These are phyloP conservation scores for Heterotis niloticus DNA, from an alignment of 2,113 vertebrate species.

Conservation along the genomic window DNA sequence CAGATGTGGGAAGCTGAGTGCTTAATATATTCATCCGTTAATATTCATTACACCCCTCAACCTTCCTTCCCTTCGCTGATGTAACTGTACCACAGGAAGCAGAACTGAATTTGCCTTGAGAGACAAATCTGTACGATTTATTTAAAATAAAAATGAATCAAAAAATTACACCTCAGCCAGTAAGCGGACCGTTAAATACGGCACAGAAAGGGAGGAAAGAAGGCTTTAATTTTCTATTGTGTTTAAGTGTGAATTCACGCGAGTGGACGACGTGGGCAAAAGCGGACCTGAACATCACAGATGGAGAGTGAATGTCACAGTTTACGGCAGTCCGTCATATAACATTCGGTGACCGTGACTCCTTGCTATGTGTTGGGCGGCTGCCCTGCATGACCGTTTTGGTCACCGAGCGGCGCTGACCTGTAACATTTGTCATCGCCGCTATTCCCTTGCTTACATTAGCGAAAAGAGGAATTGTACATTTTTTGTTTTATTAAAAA, in stretches of 20 bases:
- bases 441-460: background rate
- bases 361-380: background rate
- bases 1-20: constrained; percentile 21
- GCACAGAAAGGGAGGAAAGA: background rate
- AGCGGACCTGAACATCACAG: too few species aligned
- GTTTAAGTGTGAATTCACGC: background rate
- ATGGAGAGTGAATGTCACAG: too few species aligned
- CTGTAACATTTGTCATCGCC: background rate
- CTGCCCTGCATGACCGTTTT: background rate
- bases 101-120: constrained; percentile 28
- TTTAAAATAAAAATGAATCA: constrained; percentile 7
- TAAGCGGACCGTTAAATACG: constrained; percentile 17
- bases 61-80: constrained; percentile 23
- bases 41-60: constrained; percentile 31
- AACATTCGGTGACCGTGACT: background rate
- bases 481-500: background rate
- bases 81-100: constrained; percentile 25
- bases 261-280: too few species aligned
- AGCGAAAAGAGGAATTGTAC: background rate
- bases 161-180: background rate
- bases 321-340: background rate
- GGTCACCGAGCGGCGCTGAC: background rate
- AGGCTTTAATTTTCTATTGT: background rate
- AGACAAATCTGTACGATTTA: constrained; percentile 17
- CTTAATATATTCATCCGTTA: constrained; percentile 27